phyloP scores from a whole-genome alignment of 2,113 vertebrate genomes.

The Pyxicephalus adspersus region DNA sequence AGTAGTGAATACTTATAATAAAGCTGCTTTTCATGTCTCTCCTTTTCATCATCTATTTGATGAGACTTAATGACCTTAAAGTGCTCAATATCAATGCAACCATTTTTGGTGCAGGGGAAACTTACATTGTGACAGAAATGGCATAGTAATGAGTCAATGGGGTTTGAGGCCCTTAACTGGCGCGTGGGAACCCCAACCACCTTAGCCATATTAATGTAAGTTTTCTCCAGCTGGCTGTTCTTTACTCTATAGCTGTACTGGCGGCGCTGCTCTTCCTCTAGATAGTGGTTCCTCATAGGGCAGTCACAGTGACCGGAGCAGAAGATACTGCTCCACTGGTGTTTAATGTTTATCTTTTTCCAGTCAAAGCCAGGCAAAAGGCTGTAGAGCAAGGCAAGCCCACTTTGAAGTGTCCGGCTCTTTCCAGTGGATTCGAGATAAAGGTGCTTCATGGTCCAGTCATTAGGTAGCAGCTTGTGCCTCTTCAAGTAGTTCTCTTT shows the following conservation, averaged over 20 bases:
- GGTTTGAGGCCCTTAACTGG: slow-evolving; percentile 89
- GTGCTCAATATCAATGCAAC: slow-evolving; percentile 85
- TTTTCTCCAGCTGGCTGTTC: slow-evolving; percentile 80
- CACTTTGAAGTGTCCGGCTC: slow-evolving; percentile 93
- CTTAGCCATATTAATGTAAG: slow-evolving; percentile 86
- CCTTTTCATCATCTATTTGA: slow-evolving; percentile 88
- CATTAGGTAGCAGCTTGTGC: slow-evolving; percentile 76
- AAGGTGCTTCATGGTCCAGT: slow-evolving; percentile 84
- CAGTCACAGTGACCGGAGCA: slow-evolving; percentile 90
- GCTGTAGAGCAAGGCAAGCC: slow-evolving; percentile 86
- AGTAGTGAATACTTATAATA: slow-evolving; percentile 87
- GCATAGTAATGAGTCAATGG: slow-evolving; percentile 91
- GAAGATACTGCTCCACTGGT: slow-evolving; percentile 93
- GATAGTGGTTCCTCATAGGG: slow-evolving; percentile 84
- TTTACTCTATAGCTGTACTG: slow-evolving; percentile 85
- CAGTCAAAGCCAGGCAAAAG: slow-evolving; percentile 90
- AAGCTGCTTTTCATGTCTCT: slow-evolving; percentile 80
- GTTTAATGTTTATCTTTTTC: slow-evolving; percentile 80
- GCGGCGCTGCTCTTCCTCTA: slow-evolving; percentile 90
- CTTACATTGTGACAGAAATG: slow-evolving; percentile 90
- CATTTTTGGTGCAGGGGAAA: slow-evolving; percentile 83
- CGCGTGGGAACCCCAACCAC: slow-evolving; percentile 84
- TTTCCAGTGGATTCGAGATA: slow-evolving; percentile 93
- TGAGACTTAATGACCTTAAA: slow-evolving; percentile 90
- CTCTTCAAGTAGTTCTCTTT: slow-evolving; percentile 83